phyloP scores from a whole-genome alignment of 2,888 invertebrate genomes.

The Leptopilina drosophilae region DNA sequence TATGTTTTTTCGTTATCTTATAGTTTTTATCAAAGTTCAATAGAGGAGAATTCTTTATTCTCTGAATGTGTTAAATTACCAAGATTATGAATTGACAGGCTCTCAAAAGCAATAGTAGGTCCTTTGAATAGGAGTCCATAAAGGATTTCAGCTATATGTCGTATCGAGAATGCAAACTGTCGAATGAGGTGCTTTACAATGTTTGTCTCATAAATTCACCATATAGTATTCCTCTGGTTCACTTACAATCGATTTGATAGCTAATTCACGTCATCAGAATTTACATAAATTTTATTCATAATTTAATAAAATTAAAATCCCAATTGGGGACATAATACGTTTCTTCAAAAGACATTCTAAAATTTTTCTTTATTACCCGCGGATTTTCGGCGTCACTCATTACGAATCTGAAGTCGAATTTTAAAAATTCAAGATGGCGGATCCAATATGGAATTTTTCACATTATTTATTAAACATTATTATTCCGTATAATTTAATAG shows the following conservation, averaged over 20 bases:
- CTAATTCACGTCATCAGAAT: neutral
- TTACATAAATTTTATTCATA: neutral
- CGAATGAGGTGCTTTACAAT: neutral
- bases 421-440: too few relatives aligned
- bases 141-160: neutral
- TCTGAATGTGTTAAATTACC: neutral
- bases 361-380: too few relatives aligned
- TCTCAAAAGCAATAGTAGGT: neutral
- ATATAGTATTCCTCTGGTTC: neutral
- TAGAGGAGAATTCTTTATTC: neutral
- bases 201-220: neutral
- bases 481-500: too few relatives aligned
- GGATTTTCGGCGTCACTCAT: too few relatives aligned
- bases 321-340: too few relatives aligned
- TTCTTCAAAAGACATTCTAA: too few relatives aligned
- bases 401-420: too few relatives aligned
- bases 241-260: neutral
- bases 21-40: too few relatives aligned
- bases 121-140: constrained; percentile 2
- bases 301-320: neutral
- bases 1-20: too few relatives aligned
- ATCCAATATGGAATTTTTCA: too few relatives aligned
- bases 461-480: too few relatives aligned
- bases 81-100: neutral
- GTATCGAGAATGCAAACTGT: neutral